Evolutionary conservation across 2,888 invertebrate species (phyloP).

Genomic region (Acrobasis consociella): DNA sequence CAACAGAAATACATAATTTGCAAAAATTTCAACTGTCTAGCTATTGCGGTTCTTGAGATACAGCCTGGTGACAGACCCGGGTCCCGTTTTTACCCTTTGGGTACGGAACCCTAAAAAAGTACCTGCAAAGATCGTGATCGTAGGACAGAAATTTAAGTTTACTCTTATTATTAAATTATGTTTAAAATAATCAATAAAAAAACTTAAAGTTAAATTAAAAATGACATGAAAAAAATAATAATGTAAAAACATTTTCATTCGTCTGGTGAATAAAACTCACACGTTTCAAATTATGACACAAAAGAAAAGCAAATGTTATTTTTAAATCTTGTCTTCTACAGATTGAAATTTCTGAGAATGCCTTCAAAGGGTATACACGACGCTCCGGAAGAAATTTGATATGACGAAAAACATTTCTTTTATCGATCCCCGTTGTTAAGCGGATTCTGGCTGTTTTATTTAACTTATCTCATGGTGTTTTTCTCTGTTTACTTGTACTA

Average conservation of each 20-base stretch:
- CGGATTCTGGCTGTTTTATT: conserved; percentile 4
- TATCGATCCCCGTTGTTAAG: neutral
- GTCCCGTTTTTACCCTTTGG: no score
- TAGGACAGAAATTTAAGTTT: no score
- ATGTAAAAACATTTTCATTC: neutral
- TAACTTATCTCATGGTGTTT: neutral
- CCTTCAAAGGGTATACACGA: neutral
- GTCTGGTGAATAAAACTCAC: neutral
- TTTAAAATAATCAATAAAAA: no score
- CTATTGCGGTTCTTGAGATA: no score
- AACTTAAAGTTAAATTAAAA: no score
- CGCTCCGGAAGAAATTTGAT: conserved; percentile 4
- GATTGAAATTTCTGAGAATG: conserved; percentile 13
- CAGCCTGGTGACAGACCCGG: no score
- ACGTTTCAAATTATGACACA: neutral
- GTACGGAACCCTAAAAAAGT: no score
- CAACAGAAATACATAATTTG: no score
- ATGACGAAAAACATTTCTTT: conserved; percentile 16
- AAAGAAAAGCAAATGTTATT: conserved; percentile 2
- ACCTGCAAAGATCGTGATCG: no score
- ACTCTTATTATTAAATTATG: no score
- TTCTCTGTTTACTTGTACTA: neutral
- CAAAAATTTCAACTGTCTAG: no score
- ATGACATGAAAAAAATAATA: no score
- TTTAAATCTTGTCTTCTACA: conserved; percentile 1